Conservation (phyloP, 2,113 vertebrate species). For the Cavia aperea region DNA sequence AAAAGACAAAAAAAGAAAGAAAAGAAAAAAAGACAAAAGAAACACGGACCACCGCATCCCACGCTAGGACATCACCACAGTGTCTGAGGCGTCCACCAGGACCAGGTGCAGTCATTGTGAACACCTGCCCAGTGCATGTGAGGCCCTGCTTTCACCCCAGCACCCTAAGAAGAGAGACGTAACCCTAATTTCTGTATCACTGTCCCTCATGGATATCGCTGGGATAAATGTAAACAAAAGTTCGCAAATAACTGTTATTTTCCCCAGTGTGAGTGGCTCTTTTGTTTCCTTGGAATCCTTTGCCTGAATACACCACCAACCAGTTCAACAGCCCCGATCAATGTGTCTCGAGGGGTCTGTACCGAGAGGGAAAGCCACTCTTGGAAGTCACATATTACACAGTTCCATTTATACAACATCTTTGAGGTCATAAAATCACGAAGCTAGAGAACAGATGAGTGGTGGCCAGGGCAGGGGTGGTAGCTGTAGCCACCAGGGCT, state of each 20-base stretch:
- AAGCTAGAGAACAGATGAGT: background rate
- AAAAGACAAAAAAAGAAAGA: too few species aligned
- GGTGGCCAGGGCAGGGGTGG: background rate
- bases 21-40: too few species aligned
- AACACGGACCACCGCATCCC: too few species aligned
- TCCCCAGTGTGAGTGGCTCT: background rate
- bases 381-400: background rate
- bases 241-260: background rate
- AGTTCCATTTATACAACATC: background rate
- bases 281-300: background rate
- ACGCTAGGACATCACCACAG: background rate
- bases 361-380: background rate
- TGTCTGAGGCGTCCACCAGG: fast-evolving
- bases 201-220: fast-evolving
- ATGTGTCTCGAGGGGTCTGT: background rate
- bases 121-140: background rate
- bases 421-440: background rate
- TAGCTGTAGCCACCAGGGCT: fast-evolving
- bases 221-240: background rate
- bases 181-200: fast-evolving
- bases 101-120: background rate
- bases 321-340: background rate
- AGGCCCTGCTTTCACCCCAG: background rate
- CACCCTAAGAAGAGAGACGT: background rate
- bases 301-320: background rate